Percentiles rank a stretch among this genome's conserved stretches.
These are phyloP conservation scores for Sinonovacula constricta DNA, from an alignment of 1,140 invertebrate species.

Conservation along the genomic window DNA sequence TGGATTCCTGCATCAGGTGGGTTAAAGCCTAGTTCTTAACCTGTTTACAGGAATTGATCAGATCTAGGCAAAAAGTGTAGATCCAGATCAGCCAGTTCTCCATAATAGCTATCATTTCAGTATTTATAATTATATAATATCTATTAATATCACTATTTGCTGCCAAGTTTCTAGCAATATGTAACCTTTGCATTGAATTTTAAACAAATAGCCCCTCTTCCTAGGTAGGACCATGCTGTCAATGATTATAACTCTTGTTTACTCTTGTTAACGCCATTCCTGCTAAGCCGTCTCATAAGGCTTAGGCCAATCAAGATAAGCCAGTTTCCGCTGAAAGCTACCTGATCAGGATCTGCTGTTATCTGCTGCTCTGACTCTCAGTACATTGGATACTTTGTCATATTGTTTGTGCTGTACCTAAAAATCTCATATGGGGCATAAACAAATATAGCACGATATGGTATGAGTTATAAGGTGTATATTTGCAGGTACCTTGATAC, in stretches of 20 bases:
- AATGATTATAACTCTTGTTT: too few relatives aligned
- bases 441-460: background rate
- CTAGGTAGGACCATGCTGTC: too few relatives aligned
- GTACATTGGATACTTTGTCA: background rate
- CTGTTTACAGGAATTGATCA: background rate
- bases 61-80: too few relatives aligned
- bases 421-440: background rate
- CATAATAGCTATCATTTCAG: too few relatives aligned
- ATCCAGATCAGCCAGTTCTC: background rate
- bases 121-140: too few relatives aligned
- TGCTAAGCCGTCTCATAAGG: too few relatives aligned
- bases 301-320: too few relatives aligned
- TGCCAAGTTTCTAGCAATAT: background rate
- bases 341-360: too few relatives aligned
- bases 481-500: conserved; percentile 35
- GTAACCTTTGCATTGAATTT: background rate
- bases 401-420: background rate
- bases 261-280: too few relatives aligned
- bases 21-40: background rate
- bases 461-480: background rate
- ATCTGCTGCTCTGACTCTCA: too few relatives aligned
- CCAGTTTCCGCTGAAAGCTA: too few relatives aligned
- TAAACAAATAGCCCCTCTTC: background rate
- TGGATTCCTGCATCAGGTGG: conserved; percentile 71
- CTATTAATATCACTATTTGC: background rate